phyloP scores from a whole-genome alignment of 2,888 invertebrate genomes.

The Griposia aprilina region DNA sequence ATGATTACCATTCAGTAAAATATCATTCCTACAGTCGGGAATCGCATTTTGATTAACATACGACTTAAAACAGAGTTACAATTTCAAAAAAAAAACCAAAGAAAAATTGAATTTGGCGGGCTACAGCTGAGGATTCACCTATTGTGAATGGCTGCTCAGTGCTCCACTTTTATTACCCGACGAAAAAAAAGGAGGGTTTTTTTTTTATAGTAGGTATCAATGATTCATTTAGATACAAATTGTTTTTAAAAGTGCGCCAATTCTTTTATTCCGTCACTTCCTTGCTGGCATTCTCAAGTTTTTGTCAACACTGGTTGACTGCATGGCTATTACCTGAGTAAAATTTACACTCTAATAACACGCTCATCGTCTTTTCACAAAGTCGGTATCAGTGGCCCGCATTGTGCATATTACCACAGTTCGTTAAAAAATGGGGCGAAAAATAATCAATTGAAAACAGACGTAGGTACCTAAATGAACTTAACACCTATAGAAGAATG shows the following conservation, averaged over 20 bases:
- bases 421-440: not conserved
- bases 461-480: not conserved
- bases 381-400: not conserved
- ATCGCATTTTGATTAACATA: too few species aligned
- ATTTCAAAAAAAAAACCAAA: too few species aligned
- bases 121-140: too few species aligned
- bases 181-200: too few species aligned
- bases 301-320: not conserved
- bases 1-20: too few species aligned
- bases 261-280: conserved; percentile 1
- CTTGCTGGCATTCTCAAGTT: not conserved
- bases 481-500: conserved; percentile 10
- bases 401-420: not conserved
- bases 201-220: not conserved
- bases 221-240: not conserved
- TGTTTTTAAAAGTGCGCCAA: not conserved
- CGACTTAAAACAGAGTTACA: too few species aligned
- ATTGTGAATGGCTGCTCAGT: not conserved
- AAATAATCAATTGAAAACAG: conserved; percentile 28
- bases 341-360: not conserved
- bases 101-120: too few species aligned
- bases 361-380: conserved; percentile 12
- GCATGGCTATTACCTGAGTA: not conserved
- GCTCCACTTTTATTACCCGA: too few species aligned
- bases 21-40: too few species aligned